phyloP scores from a whole-genome alignment of 2,113 vertebrate species.

The Stegastes partitus region DNA sequence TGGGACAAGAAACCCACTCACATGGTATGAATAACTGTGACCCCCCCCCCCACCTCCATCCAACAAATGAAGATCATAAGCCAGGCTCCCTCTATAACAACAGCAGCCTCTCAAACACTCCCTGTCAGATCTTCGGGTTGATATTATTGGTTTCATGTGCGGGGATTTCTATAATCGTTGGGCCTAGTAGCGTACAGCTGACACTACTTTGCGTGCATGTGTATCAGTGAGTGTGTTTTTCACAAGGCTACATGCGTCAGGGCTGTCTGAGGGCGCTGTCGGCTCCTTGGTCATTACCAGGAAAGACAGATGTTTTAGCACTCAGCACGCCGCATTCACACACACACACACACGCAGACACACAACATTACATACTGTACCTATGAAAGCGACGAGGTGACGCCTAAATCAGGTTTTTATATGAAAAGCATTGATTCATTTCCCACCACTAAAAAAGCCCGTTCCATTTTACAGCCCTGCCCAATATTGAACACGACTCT shows the following conservation, averaged over 20 bases:
- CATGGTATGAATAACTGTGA: conserved; percentile 4
- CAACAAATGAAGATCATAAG: conserved; percentile 15
- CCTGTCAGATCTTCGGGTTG: conserved; percentile 21
- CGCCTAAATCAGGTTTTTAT: conserved; percentile 73
- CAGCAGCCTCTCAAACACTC: conserved; percentile 4
- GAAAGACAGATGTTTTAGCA: conserved; percentile 81
- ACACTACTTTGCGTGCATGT: conserved; percentile 54
- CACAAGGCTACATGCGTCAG: conserved; percentile 68
- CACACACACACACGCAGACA: conserved; percentile 28
- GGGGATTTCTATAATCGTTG: conserved; percentile 59
- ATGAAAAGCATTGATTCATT: conserved; percentile 75
- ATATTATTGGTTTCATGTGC: conserved; percentile 62
- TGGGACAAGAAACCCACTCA: neutral
- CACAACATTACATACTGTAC: conserved; percentile 55
- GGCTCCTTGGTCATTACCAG: conserved; percentile 75
- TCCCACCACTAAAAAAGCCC: conserved; percentile 67
- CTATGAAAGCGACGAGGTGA: conserved; percentile 68
- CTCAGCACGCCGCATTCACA: conserved; percentile 39
- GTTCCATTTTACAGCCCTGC: conserved; percentile 61
- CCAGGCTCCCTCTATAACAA: neutral
- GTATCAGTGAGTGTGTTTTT: conserved; percentile 22
- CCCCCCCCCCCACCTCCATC: too few species aligned
- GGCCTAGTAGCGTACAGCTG: conserved; percentile 53
- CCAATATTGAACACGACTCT: conserved; percentile 64
- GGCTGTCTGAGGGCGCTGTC: conserved; percentile 64